Conservation (phyloP, 2,888 invertebrate species). For the Pyralis farinalis region DNA sequence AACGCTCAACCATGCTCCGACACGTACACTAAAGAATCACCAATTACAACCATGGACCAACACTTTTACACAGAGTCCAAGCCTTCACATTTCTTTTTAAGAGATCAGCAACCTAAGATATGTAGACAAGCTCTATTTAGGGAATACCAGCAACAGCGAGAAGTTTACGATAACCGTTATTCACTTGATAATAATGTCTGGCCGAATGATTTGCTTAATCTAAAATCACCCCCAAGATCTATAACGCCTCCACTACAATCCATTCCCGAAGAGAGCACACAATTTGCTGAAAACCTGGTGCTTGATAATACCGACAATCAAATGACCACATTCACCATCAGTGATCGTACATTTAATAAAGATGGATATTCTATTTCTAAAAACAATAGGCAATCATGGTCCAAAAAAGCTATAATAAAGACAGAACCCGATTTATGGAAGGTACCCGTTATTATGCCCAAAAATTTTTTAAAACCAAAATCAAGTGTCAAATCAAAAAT, state of each 20-base stretch:
- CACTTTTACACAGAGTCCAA: slow-evolving; percentile 36
- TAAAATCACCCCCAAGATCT: slow-evolving; percentile 59
- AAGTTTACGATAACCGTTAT: slow-evolving; percentile 39
- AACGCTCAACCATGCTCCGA: slow-evolving; percentile 62
- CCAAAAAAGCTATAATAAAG: slow-evolving; percentile 57
- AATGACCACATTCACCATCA: slow-evolving; percentile 60
- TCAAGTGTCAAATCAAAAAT: slow-evolving; percentile 28
- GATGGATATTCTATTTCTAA: slow-evolving; percentile 30
- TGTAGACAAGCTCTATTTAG: slow-evolving; percentile 64
- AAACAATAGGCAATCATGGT: slow-evolving; percentile 52
- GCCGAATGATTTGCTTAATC: slow-evolving; percentile 47
- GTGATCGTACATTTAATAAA: slow-evolving; percentile 63
- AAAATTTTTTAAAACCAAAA: slow-evolving; percentile 45
- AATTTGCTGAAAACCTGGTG: slow-evolving; percentile 51
- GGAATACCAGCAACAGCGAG: slow-evolving; percentile 49
- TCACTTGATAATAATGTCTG: slow-evolving; percentile 53
- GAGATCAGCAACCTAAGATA: slow-evolving; percentile 50
- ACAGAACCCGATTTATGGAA: slow-evolving; percentile 64
- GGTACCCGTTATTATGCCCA: slow-evolving; percentile 44
- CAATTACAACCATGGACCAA: slow-evolving; percentile 50
- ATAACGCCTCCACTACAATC: slow-evolving; percentile 63
- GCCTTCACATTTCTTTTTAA: slow-evolving; percentile 39
- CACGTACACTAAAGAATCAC: slow-evolving; percentile 77
- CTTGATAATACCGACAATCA: slow-evolving; percentile 51
- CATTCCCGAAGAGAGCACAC: slow-evolving; percentile 73